Conservation (phyloP, 92 coral and sea anemone genomes). For the Scolanthus callimorphus region DNA sequence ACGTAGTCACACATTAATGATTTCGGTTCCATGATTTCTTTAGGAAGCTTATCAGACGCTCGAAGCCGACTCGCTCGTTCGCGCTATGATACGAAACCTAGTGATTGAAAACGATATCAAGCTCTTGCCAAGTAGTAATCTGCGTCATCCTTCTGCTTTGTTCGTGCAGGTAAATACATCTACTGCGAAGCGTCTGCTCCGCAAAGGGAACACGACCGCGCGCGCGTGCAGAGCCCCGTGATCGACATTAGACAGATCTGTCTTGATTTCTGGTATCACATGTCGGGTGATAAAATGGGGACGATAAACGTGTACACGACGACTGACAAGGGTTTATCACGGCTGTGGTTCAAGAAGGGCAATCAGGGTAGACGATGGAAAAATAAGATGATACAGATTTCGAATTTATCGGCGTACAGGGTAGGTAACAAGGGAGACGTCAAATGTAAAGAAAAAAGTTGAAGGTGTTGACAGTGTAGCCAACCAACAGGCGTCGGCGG, state of each 20-base stretch:
- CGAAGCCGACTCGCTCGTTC: no score
- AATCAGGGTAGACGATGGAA: conserved; percentile 63
- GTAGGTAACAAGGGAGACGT: no score
- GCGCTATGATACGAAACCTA: no score
- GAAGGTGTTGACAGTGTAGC: no score
- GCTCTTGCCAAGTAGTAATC: no score
- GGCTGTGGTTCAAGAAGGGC: conserved; percentile 60
- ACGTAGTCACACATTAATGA: no score
- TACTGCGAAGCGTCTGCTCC: conserved; percentile 75
- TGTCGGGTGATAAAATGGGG: conserved; percentile 69
- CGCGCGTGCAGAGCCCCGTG: conserved; percentile 57
- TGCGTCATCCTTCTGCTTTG: no score
- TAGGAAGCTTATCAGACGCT: no score
- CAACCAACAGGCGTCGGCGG: no score
- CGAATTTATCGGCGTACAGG: conserved; percentile 27
- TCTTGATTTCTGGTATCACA: conserved; percentile 66
- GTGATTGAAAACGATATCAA: no score
- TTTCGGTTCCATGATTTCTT: no score
- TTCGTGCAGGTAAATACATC: conserved; percentile 55
- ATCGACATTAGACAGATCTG: conserved; percentile 42
- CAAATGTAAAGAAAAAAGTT: no score
- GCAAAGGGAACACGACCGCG: conserved; percentile 40
- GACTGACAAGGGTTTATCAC: conserved; percentile 17
- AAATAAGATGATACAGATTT: conserved; percentile 24
- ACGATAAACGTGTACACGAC: conserved; percentile 39